Evolutionary conservation across 92 coral and sea anemone species (phyloP), one percentile per base, ranked within the genome.

Genomic region (Palythoa caribaeorum): DNA sequence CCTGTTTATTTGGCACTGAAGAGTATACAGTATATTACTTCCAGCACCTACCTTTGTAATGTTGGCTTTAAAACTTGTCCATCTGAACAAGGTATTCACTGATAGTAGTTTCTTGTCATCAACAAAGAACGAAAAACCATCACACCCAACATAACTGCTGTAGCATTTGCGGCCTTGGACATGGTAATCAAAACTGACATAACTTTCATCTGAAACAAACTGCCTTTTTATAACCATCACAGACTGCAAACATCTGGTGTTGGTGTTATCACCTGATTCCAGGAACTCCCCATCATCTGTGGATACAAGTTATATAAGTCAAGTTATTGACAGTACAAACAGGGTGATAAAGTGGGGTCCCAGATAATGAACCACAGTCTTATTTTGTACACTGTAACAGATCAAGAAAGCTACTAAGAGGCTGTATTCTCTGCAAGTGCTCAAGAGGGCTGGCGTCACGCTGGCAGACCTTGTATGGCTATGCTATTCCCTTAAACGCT

Each of bases 81-180:
- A 95, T 9, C 35, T 83, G 54, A 93, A 90, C 83, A 89, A 83
- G 47, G 54, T 93, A 28, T 90, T 93, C 6, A 21, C 38, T 69
- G 38, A 19, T 85, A 91, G 48, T 3, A 91, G 37, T 59, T 84
- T 35, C n/a, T 88, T 73, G 28, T 79, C 78, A 68, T 95, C 96
- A 2, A 95, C 77, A 73, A 66, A 93, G 73, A 95, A 95, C 5
- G 77, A 90, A 53, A 95, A 71, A 6, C 98, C 98, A 91, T 95
- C 98, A 78, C 98, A 95, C 40, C 98, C 96, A n/a, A 78, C 52
- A 60, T 88, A 93, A 9, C 89, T 78, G 73, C 75, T 73, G 40
- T 81, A 81, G 54, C 98, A 95, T 37, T 73, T 57, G 36, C 98
- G 94, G 37, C 98, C 95, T 36, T 91, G 94, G 37, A 95, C 93